Conservation (phyloP, 2,113 vertebrate species). For the Cyphomyrus plagiostoma region DNA sequence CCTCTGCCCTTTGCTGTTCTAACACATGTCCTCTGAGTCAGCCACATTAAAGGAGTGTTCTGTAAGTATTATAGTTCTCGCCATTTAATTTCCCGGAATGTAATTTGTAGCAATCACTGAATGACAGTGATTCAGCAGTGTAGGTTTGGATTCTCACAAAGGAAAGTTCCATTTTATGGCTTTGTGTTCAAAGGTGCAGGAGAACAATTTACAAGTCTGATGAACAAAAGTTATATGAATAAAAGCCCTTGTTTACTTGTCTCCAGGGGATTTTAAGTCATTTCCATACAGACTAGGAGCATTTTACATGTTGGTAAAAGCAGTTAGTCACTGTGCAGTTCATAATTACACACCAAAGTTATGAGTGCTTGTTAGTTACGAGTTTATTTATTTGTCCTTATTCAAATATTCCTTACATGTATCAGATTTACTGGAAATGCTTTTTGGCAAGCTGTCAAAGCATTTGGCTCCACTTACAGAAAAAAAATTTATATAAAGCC, state of each 20-base stretch:
- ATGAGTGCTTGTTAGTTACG: slow-evolving; percentile 54
- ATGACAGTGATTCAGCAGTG: slow-evolving; percentile 51
- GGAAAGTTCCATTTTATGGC: slow-evolving; percentile 33
- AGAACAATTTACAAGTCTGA: slow-evolving; percentile 30
- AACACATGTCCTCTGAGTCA: neutral
- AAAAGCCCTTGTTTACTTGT: slow-evolving; percentile 38
- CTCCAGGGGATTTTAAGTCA: slow-evolving; percentile 36
- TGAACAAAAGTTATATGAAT: slow-evolving; percentile 26
- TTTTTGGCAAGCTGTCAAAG: slow-evolving; percentile 51
- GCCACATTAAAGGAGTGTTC: slow-evolving; percentile 8
- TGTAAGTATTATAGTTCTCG: slow-evolving; percentile 18
- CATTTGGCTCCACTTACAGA: slow-evolving; percentile 71
- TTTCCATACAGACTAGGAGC: slow-evolving; percentile 45
- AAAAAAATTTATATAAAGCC: slow-evolving; percentile 62
- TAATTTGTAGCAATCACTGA: slow-evolving; percentile 42
- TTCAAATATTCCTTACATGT: slow-evolving; percentile 62
- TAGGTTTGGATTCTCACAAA: slow-evolving; percentile 33
- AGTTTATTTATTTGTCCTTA: slow-evolving; percentile 62
- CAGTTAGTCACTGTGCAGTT: slow-evolving; percentile 40
- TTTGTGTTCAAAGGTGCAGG: slow-evolving; percentile 34
- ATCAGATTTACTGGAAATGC: slow-evolving; percentile 62
- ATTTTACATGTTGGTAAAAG: slow-evolving; percentile 50
- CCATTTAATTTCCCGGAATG: slow-evolving; percentile 46
- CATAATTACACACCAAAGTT: slow-evolving; percentile 57
- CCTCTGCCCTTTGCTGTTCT: neutral